phyloP scores from a whole-genome alignment of 2,113 vertebrate species.

The Lagopus leucura region DNA sequence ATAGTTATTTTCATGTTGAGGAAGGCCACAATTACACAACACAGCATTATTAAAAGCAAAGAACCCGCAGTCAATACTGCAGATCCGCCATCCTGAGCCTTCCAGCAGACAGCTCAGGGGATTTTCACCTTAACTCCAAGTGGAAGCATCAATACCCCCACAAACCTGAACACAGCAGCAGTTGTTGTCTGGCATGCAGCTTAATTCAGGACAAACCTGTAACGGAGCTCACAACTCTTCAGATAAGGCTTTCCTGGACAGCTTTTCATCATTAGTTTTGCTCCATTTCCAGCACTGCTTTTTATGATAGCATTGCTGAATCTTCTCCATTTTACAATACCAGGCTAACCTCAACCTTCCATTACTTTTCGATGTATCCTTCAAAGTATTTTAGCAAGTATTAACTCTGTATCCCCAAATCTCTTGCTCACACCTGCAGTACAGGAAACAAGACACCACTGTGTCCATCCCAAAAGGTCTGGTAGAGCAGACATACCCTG shows the following conservation, averaged over 20 bases:
- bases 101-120: background rate
- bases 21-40: background rate
- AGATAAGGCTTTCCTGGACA: background rate
- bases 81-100: background rate
- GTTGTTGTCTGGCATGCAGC: background rate
- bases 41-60: background rate
- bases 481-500: background rate
- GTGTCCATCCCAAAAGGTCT: background rate
- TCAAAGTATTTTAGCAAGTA: background rate
- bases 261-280: background rate
- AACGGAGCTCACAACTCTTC: background rate
- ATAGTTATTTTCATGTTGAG: background rate
- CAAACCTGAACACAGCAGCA: background rate
- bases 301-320: background rate
- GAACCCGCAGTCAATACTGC: background rate
- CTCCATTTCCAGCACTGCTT: background rate
- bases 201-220: background rate
- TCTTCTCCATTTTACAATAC: no score
- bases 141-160: background rate
- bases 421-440: background rate
- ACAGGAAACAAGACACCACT: background rate
- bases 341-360: background rate
- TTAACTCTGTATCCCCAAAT: background rate
- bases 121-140: background rate
- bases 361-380: background rate